A percentile compares a stretch with the other conserved stretches of the same genome.
phyloP scores from a whole-genome alignment of 2,888 invertebrate genomes.

The Entomobrya proxima region DNA sequence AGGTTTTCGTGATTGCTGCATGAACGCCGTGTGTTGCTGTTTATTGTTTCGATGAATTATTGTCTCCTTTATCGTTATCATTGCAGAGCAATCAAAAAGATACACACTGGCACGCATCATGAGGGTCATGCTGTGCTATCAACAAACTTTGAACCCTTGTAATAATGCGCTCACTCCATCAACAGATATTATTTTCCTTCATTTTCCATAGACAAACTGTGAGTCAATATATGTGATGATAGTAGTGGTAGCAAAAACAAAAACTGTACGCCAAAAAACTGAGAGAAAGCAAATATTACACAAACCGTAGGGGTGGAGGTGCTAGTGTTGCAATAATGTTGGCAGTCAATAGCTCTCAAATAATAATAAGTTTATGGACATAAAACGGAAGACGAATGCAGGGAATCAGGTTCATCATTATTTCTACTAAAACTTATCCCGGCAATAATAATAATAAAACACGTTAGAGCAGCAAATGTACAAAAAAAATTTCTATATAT shows the following conservation, averaged over 20 bases:
- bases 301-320: background rate
- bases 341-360: background rate
- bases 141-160: too few species aligned
- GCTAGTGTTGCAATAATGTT: background rate
- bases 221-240: too few species aligned
- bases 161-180: too few species aligned
- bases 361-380: too few species aligned
- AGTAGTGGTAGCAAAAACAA: too few species aligned
- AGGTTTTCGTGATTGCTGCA: too few species aligned
- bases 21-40: background rate
- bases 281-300: background rate
- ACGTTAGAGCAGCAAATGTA: too few species aligned
- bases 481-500: too few species aligned
- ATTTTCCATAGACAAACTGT: too few species aligned
- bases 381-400: background rate
- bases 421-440: background rate
- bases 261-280: too few species aligned
- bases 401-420: constrained; percentile 7
- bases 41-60: constrained; percentile 1
- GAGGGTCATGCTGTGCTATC: background rate
- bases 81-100: background rate
- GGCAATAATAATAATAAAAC: background rate
- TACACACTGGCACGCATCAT: background rate
- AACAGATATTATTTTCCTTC: too few species aligned
- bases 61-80: background rate